phyloP scores from a whole-genome alignment of 2,797 vertebrate genomes.

The Megalops cyprinoides region DNA sequence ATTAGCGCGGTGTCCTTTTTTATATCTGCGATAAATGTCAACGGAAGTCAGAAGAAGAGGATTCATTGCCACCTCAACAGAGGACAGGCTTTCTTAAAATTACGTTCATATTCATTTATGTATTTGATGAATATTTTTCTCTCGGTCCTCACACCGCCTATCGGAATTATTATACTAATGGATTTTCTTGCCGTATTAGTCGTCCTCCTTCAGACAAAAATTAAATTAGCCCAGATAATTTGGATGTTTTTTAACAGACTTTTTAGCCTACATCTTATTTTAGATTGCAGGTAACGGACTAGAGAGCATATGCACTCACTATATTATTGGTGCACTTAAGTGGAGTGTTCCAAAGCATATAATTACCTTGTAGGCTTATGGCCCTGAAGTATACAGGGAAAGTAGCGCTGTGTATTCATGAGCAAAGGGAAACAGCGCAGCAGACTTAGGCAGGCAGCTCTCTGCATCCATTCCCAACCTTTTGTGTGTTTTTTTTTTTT shows the following conservation, averaged over 20 bases:
- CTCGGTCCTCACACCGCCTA: conserved; percentile 19
- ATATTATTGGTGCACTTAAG: conserved; percentile 91
- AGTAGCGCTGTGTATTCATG: conserved; percentile 84
- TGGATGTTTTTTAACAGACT: conserved; percentile 56
- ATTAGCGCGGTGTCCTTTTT: conserved; percentile 62
- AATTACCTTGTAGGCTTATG: conserved; percentile 87
- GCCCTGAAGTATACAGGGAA: conserved; percentile 87
- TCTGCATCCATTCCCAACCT: conserved; percentile 80
- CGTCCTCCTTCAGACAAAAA: conserved; percentile 43
- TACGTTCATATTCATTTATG: conserved; percentile 1
- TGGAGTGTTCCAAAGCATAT: conserved; percentile 89
- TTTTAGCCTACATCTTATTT: conserved; percentile 60
- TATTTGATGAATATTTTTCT: neutral
- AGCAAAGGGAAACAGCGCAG: conserved; percentile 83
- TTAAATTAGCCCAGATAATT: conserved; percentile 58
- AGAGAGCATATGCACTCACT: conserved; percentile 82
- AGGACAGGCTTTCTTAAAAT: conserved; percentile 41
- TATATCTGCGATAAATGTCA: conserved; percentile 63
- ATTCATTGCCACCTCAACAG: conserved; percentile 52
- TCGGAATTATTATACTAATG: conserved; percentile 47
- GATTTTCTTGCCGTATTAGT: conserved; percentile 38
- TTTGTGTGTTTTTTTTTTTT: conserved; percentile 68
- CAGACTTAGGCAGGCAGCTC: conserved; percentile 79
- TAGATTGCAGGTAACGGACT: conserved; percentile 82
- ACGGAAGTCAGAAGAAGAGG: conserved; percentile 57